Evolutionary conservation across 1,140 invertebrate species (phyloP).

Genomic region (Episyrphus balteatus): DNA sequence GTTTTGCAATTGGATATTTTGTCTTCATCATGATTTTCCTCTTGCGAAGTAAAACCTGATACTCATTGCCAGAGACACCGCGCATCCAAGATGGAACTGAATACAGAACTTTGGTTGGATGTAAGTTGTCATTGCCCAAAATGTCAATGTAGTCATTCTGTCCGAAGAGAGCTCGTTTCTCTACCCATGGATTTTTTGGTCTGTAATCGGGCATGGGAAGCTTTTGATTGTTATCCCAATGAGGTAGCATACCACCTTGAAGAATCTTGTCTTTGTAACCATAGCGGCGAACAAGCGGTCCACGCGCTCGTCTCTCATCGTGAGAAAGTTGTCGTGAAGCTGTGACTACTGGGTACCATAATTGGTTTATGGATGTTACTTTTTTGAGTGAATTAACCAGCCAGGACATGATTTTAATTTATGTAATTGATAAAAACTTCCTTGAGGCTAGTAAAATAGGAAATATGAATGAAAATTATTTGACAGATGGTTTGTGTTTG

Average conservation of each 20-base stretch:
- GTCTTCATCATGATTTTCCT: constrained; percentile 50
- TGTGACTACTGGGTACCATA: too few species aligned
- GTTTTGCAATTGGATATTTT: constrained; percentile 47
- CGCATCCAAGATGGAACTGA: constrained; percentile 75
- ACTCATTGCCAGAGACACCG: constrained; percentile 81
- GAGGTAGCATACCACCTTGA: constrained; percentile 55
- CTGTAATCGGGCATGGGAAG: constrained; percentile 52
- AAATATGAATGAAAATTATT: too few species aligned
- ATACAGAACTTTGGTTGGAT: constrained; percentile 73
- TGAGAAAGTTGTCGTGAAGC: constrained; percentile 48
- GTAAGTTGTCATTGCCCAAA: constrained; percentile 66
- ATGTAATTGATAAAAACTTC: too few species aligned
- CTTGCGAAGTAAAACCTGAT: constrained; percentile 62
- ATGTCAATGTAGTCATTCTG: constrained; percentile 98
- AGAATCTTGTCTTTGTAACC: constrained; percentile 59
- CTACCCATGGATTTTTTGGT: constrained; percentile 61
- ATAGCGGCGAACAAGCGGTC: constrained; percentile 50
- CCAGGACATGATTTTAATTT: too few species aligned
- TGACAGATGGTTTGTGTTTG: too few species aligned
- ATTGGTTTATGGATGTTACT: too few species aligned
- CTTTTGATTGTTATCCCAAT: constrained; percentile 38
- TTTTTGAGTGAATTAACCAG: too few species aligned
- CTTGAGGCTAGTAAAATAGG: too few species aligned
- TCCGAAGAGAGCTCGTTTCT: constrained; percentile 72
- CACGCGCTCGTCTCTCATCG: constrained; percentile 50